Conservation (phyloP, 2,888 invertebrate genomes). For the Agonopterix heracliana region DNA sequence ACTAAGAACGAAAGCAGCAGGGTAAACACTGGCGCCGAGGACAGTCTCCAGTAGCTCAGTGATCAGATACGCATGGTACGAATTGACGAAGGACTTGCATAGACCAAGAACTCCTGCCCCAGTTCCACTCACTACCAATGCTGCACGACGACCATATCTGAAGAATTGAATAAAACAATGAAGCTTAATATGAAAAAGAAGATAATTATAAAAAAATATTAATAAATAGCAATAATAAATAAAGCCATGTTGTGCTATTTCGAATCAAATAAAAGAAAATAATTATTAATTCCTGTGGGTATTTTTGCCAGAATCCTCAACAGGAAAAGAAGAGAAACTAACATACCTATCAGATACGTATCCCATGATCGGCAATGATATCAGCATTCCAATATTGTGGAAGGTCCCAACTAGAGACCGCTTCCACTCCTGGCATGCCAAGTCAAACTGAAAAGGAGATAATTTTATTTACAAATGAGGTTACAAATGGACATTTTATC, state of each 20-base stretch:
- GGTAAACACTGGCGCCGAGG: constrained; percentile 75
- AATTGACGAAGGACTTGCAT: constrained; percentile 70
- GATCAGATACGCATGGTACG: constrained; percentile 68
- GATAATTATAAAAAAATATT: too few species aligned
- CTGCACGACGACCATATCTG: constrained; percentile 80
- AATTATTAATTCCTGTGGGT: too few species aligned
- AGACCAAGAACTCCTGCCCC: constrained; percentile 71
- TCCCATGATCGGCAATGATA: constrained; percentile 79
- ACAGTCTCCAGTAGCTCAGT: constrained; percentile 75
- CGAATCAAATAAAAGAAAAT: too few species aligned
- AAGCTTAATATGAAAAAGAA: too few species aligned
- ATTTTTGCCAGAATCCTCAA: too few species aligned
- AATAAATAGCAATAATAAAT: too few species aligned
- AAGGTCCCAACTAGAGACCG: constrained; percentile 80
- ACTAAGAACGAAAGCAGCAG: constrained; percentile 78
- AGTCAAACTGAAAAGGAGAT: constrained; percentile 68
- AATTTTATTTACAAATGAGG: too few species aligned
- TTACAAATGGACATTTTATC: too few species aligned
- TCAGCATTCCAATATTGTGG: constrained; percentile 79
- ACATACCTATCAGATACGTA: constrained; percentile 79
- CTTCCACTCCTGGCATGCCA: constrained; percentile 80
- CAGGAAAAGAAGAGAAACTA: neutral
- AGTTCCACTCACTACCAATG: constrained; percentile 70
- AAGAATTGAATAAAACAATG: neutral
- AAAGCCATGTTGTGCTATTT: too few species aligned